Percentiles rank a stretch among this genome's conserved stretches.
Evolutionary conservation across 2,797 vertebrate species (phyloP).

Genomic region (Macrochelys suwanniensis): DNA sequence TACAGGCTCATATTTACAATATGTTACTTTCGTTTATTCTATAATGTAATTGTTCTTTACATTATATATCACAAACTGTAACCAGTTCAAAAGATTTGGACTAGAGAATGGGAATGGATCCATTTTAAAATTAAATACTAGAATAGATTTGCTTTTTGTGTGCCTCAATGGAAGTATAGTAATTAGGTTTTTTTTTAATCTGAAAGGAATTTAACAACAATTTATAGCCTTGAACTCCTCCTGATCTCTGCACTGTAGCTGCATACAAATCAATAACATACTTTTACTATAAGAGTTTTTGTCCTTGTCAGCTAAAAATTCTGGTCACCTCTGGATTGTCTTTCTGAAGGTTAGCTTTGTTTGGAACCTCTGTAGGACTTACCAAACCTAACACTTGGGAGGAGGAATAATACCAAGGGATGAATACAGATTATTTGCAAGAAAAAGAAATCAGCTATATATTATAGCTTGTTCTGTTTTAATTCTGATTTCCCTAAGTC

Average conservation of each 20-base stretch:
- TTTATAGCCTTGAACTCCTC: constrained; percentile 60
- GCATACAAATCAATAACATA: constrained; percentile 66
- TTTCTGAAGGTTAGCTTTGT: constrained; percentile 13
- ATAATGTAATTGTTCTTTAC: constrained; percentile 35
- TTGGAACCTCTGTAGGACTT: neutral
- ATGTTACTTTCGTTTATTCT: constrained; percentile 45
- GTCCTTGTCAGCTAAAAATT: constrained; percentile 66
- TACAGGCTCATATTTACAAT: neutral
- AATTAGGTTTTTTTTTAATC: constrained; percentile 60
- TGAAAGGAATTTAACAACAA: constrained; percentile 58
- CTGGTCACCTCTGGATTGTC: constrained; percentile 44
- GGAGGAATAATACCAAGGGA: neutral
- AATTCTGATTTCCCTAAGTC: neutral
- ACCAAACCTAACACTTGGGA: neutral
- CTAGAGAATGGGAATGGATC: constrained; percentile 30
- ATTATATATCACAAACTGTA: constrained; percentile 20
- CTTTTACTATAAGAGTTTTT: constrained; percentile 52
- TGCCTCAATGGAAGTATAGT: constrained; percentile 39
- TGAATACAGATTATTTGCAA: neutral
- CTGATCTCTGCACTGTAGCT: constrained; percentile 65
- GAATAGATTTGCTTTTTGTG: constrained; percentile 53
- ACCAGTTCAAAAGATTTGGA: constrained; percentile 30
- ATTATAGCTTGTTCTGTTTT: neutral
- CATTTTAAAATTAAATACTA: constrained; percentile 61
- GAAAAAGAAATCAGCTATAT: neutral